Evolutionary conservation across 2,113 vertebrate species (phyloP), one percentile per base, ranked within the genome.

Genomic region (Atractosteus spatula): DNA sequence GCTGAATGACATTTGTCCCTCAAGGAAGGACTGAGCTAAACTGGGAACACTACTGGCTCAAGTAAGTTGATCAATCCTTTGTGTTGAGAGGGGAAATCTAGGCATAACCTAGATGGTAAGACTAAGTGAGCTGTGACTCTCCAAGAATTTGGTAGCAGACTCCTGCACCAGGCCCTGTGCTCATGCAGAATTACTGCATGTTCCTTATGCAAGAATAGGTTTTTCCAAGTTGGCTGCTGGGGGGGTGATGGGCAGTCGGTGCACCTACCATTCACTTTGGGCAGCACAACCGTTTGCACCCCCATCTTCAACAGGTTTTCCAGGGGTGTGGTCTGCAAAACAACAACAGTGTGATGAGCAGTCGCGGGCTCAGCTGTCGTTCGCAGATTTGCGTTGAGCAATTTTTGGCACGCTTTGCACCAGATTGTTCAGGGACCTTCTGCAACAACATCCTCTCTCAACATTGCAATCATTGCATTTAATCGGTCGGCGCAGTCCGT

Each of bases 201-300:
- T 51, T 47, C 3, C 41, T n/a, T 67, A 12, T 45, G 11, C 4
- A 45, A 13, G 6, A 43, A 7, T 3, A 17, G 57, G 5, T 29
- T 41, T 41, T 16, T 11, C 29, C 7, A 16, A 6, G 7, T 41
- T 8, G 4, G 13, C 16, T 12, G 17, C 41, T 10, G 7, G 12
- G 63, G 8, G 8, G 65, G 7, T 65, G 29, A 41, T 42, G 17
- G 12, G 41, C 41, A 11, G 47, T 16, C 6, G 7, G 2, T 4
- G 16, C 8, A 77, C 83, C 79, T 67, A 89, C 89, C 0, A 3
- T 89, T 89, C 5, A 89, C 2, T 43, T 59, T 8, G 0, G 5
- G 0, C 54, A 88, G 3, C 2, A 10, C 43, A 0, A 17, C 0
- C 0, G 2, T 0, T 0, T 5, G 3, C 0, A 79, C 1, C 2